These are phyloP conservation scores for Heliothis subflexa DNA, from an alignment of 1,140 invertebrate species.

Conservation along the genomic window DNA sequence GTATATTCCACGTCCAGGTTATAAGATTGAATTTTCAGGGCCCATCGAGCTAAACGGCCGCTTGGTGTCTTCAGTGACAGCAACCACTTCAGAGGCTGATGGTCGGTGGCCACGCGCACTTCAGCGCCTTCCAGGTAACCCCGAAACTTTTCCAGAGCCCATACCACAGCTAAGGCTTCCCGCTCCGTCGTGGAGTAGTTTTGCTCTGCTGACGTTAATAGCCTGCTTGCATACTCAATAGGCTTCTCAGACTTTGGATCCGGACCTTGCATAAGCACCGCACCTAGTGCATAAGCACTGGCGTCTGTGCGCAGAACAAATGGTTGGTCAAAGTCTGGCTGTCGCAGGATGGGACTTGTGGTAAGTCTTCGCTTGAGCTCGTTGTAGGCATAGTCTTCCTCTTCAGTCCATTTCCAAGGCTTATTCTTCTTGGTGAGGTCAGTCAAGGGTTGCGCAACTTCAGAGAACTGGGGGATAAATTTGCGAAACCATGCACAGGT, in stretches of 20 bases:
- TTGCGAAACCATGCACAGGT: conserved; percentile 57
- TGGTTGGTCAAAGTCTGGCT: conserved; percentile 37
- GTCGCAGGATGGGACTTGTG: conserved; percentile 28
- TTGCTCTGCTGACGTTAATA: conserved; percentile 9
- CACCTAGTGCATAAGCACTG: conserved; percentile 32
- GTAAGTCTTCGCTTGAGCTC: conserved; percentile 34
- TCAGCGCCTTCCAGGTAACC: conserved; percentile 67
- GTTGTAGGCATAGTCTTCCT: conserved; percentile 31
- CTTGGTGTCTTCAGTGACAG: conserved; percentile 73
- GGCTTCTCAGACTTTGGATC: conserved; percentile 23
- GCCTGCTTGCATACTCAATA: conserved; percentile 22
- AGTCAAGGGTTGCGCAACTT: conserved; percentile 47
- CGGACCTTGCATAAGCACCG: conserved; percentile 31
- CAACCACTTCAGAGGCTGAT: conserved; percentile 83
- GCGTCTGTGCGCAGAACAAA: conserved; percentile 48
- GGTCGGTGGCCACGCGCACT: conserved; percentile 64
- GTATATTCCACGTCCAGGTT: conserved; percentile 61
- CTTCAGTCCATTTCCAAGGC: conserved; percentile 36
- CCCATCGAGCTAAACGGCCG: conserved; percentile 77
- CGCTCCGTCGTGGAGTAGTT: conserved; percentile 69
- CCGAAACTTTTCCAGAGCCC: conserved; percentile 73
- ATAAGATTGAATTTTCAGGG: conserved; percentile 75
- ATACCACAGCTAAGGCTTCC: conserved; percentile 61
- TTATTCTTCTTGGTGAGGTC: conserved; percentile 40
- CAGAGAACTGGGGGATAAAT: conserved; percentile 52